phyloP scores from a whole-genome alignment of 1,140 invertebrate species.

The Chlorops oryzae region DNA sequence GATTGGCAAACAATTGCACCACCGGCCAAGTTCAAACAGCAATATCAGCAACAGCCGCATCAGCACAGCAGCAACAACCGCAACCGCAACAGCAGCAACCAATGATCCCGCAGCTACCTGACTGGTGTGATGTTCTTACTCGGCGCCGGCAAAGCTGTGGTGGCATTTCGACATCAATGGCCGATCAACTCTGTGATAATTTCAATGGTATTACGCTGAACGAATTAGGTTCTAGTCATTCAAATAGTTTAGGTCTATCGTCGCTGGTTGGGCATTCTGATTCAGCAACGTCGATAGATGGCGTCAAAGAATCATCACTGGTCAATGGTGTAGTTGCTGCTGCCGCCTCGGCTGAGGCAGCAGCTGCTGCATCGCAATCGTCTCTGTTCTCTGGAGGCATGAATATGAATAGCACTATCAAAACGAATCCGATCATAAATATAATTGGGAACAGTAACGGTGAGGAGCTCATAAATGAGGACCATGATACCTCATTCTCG shows the following conservation, averaged over 20 bases:
- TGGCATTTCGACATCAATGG: constrained; percentile 21
- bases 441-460: constrained; percentile 13
- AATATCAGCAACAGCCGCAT: constrained; percentile 22
- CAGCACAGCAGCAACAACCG: constrained; percentile 11
- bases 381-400: constrained; percentile 1
- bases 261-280: constrained; percentile 17
- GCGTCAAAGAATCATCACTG: constrained; percentile 18
- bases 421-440: constrained; percentile 14
- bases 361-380: neutral
- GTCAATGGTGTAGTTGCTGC: constrained; percentile 43
- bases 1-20: constrained; percentile 46
- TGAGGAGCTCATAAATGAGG: constrained; percentile 22
- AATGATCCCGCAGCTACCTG: neutral
- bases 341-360: constrained; percentile 18
- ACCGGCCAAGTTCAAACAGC: constrained; percentile 22
- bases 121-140: constrained; percentile 4
- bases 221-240: constrained; percentile 48
- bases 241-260: constrained; percentile 44
- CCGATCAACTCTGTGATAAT: constrained; percentile 48
- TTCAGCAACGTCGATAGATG: constrained; percentile 5
- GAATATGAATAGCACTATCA: neutral
- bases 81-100: neutral
- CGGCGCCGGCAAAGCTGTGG: constrained; percentile 2
- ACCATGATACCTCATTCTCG: constrained; percentile 52
- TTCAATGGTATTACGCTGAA: constrained; percentile 47